Evolutionary conservation across 1,140 invertebrate genomes (phyloP).

Genomic region (Cardiocondyla obscurior): DNA sequence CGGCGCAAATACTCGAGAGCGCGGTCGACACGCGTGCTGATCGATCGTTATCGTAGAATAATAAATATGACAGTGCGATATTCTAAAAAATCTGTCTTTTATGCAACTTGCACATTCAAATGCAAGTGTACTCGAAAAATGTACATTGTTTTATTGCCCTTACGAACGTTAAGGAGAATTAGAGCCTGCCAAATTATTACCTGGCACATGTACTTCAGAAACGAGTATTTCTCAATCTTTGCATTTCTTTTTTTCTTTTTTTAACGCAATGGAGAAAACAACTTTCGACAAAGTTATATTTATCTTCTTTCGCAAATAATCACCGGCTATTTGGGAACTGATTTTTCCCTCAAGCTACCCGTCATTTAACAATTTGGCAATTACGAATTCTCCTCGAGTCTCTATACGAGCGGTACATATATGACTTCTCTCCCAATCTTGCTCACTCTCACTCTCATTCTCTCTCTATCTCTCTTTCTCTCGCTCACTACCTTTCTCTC

Average conservation of each 20-base stretch:
- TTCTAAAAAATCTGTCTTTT: conserved; percentile 83
- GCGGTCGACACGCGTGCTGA: conserved; percentile 68
- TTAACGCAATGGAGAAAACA: not conserved
- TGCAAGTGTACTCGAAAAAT: conserved; percentile 80
- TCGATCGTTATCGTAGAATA: conserved; percentile 77
- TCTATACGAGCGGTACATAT: conserved; percentile 74
- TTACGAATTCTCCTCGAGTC: conserved; percentile 60
- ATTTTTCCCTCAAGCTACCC: not conserved
- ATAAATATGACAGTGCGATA: conserved; percentile 83
- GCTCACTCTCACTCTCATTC: conserved; percentile 31
- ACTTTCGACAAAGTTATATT: not conserved
- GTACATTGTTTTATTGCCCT: conserved; percentile 82
- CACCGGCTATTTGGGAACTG: not conserved
- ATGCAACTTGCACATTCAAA: conserved; percentile 81
- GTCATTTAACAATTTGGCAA: conserved; percentile 4
- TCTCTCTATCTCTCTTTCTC: conserved; percentile 7
- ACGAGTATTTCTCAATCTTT: not conserved
- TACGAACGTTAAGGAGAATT: conserved; percentile 74
- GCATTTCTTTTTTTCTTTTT: no score
- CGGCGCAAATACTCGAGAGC: not conserved
- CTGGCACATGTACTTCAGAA: not conserved
- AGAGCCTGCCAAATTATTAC: not conserved
- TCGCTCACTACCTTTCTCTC: not conserved
- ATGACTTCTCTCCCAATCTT: conserved; percentile 63
- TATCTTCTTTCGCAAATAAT: not conserved